Percentiles rank a stretch among this genome's conserved stretches.
phyloP scores from a whole-genome alignment of 1,140 invertebrate species.

The Eurosta solidaginis region DNA sequence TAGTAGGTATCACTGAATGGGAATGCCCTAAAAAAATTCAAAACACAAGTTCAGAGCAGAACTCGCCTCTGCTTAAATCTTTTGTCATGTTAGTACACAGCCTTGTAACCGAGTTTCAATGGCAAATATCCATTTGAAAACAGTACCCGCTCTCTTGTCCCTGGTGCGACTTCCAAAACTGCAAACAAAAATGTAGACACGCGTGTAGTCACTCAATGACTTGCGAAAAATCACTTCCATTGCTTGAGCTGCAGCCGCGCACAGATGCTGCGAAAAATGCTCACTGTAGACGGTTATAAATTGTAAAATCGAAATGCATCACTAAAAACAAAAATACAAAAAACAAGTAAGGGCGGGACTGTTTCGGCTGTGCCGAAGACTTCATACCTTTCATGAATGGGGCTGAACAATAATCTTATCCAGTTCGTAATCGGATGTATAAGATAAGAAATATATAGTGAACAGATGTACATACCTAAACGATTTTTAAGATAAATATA shows the following conservation, averaged over 20 bases:
- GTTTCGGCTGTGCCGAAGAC: too few relatives aligned
- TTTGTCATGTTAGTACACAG: slow-evolving; percentile 45
- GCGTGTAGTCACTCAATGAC: slow-evolving; percentile 53
- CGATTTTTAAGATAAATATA: too few relatives aligned
- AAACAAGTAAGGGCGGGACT: too few relatives aligned
- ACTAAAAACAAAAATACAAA: slow-evolving; percentile 7
- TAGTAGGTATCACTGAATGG: too few relatives aligned
- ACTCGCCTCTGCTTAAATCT: slow-evolving; percentile 38
- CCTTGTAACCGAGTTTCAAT: slow-evolving; percentile 58
- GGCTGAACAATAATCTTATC: too few relatives aligned
- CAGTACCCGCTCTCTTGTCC: slow-evolving; percentile 36
- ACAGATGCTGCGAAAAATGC: slow-evolving; percentile 24
- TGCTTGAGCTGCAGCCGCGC: slow-evolving; percentile 16
- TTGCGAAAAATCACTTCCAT: slow-evolving; percentile 53
- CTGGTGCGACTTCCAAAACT: slow-evolving; percentile 51
- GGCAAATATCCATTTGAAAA: slow-evolving; percentile 40
- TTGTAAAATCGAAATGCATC: slow-evolving; percentile 17
- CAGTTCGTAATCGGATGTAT: too few relatives aligned
- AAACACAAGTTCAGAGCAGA: slow-evolving; percentile 14
- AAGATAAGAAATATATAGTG: too few relatives aligned
- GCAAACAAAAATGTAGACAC: slow-evolving; percentile 47
- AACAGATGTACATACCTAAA: too few relatives aligned
- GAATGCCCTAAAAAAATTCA: not conserved
- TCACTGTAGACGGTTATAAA: not conserved
- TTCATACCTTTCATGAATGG: too few relatives aligned